Evolutionary conservation across 2,113 vertebrate genomes (phyloP), one percentile per base, ranked within the genome.

Genomic region (Pseudolaguvia tuberculata): DNA sequence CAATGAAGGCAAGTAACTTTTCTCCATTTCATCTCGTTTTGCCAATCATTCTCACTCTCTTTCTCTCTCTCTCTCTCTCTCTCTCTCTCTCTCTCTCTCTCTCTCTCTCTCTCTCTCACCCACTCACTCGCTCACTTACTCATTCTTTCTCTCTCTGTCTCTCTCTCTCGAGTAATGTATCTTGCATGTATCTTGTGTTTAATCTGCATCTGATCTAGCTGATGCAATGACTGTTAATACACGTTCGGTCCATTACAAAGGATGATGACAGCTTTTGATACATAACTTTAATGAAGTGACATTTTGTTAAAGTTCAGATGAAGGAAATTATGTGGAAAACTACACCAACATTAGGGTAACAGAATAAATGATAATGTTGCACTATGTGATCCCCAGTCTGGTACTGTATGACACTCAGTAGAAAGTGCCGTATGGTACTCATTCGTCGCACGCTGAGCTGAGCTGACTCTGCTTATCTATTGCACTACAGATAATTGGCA

Each of bases 1-100:
- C 89, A 97, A 94, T 89, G 94, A 97, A 96, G 97, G 97, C 93
- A 92, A 86, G 91, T 86, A 76, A 29, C 48, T 59, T 11, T 72
- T 70, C 70, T n/a, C 58, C 21, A 72, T 45, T 31, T 59, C 56
- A 39, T 80, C 75, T 84, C 57, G 6, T 79, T 79, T 71, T 81
- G 25, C 77, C 70, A 55, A 45, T 42, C 48, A 31, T 45, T 51
- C 23, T 58, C 80, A 14, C 29, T 67, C 31, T 57, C 5, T 25
- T 35, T 56, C 21, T 78, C 45, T 67, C 23, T 27, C 23, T 61
- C 65, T 66, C 61, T 56, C 18, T 53, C 57, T 58, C 51, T 50
- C 61, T 48, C 27, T 35, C 29, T 55, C 70, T 23, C 53, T 48
- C 11, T 55, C 47, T 69, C 52, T 27, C 58, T 31, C 45, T 67